Conservation (phyloP, 2,888 invertebrate genomes). For the Parelbella ahira region DNA sequence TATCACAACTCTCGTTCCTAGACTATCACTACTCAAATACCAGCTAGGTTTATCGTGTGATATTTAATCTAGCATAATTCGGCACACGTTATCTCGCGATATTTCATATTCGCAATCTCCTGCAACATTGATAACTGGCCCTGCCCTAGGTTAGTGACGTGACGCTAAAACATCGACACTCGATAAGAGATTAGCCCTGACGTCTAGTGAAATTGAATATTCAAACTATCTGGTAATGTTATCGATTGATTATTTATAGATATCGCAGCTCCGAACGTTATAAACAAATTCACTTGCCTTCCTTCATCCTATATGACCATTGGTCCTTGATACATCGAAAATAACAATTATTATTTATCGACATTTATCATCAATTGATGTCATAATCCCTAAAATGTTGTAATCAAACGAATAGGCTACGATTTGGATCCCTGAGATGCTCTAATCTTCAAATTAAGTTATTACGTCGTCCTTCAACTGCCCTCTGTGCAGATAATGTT, state of each 20-base stretch:
- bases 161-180: slow-evolving; percentile 36
- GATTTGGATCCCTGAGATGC: background rate
- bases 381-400: background rate
- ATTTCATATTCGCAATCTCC: slow-evolving; percentile 67
- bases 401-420: background rate
- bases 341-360: no score
- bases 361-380: no score
- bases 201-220: no score
- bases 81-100: slow-evolving; percentile 57
- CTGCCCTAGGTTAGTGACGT: slow-evolving; percentile 64
- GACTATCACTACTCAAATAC: slow-evolving; percentile 28
- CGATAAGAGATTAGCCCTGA: slow-evolving; percentile 4
- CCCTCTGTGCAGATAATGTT: slow-evolving; percentile 10
- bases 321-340: no score
- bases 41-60: slow-evolving; percentile 37
- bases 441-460: slow-evolving; percentile 3
- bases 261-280: no score
- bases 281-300: no score
- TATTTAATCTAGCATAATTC: slow-evolving; percentile 62
- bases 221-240: no score
- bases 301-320: no score
- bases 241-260: no score
- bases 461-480: slow-evolving; percentile 1
- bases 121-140: slow-evolving; percentile 64
- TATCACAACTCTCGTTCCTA: slow-evolving; percentile 17